Evolutionary conservation across 2,113 vertebrate species (phyloP).

Genomic region (Hippocampus zosterae): DNA sequence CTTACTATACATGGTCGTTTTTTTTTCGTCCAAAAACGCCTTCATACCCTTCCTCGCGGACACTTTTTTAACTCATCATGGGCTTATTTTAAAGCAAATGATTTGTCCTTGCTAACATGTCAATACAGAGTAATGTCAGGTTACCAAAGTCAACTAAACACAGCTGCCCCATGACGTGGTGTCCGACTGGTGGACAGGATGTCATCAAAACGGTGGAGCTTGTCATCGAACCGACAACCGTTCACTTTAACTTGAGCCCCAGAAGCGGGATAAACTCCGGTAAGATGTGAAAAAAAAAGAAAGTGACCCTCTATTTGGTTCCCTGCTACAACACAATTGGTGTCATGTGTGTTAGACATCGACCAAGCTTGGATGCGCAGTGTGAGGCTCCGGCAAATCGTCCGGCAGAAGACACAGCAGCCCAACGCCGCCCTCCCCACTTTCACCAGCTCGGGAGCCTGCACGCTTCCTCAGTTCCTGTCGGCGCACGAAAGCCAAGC

Average conservation of each 20-base stretch:
- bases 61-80: too few species aligned
- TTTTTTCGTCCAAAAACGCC: too few species aligned
- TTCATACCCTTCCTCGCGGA: too few species aligned
- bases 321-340: not conserved
- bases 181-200: slow-evolving; percentile 69
- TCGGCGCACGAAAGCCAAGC: slow-evolving; percentile 77
- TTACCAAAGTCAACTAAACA: slow-evolving; percentile 85
- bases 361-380: slow-evolving; percentile 82
- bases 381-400: slow-evolving; percentile 77
- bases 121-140: slow-evolving; percentile 81
- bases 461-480: slow-evolving; percentile 77
- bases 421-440: slow-evolving; percentile 33
- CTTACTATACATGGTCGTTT: too few species aligned
- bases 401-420: slow-evolving; percentile 64
- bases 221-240: slow-evolving; percentile 75
- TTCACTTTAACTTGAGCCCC: slow-evolving; percentile 67
- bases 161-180: slow-evolving; percentile 78
- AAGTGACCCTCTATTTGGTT: not conserved
- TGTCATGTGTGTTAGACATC: slow-evolving; percentile 53
- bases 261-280: slow-evolving; percentile 77
- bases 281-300: slow-evolving; percentile 42
- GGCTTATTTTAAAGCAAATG: too few species aligned
- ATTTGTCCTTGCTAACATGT: slow-evolving; percentile 12
- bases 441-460: slow-evolving; percentile 73
- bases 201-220: slow-evolving; percentile 85